Conservation (phyloP, 2,797 vertebrate genomes). For the Paratrypauchen microcephalus region DNA sequence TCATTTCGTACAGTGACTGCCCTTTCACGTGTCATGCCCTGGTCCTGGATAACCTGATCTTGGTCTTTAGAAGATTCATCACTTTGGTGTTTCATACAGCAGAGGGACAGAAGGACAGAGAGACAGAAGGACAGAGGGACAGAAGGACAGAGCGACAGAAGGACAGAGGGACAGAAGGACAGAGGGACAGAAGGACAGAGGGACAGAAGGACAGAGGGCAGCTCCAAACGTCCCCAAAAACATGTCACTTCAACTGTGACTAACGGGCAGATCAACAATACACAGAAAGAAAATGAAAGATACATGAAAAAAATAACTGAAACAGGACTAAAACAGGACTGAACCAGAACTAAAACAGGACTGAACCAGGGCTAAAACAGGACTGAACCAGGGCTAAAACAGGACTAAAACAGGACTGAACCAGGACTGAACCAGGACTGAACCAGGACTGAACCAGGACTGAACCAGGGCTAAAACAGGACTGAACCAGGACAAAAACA, state of each 20-base stretch:
- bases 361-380: too few relatives aligned
- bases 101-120: too few relatives aligned
- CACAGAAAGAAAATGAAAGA: background rate
- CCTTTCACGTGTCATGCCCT: slow-evolving; percentile 71
- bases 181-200: too few relatives aligned
- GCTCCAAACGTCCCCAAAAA: slow-evolving; percentile 15
- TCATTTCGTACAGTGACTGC: slow-evolving; percentile 73
- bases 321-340: background rate
- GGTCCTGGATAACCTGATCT: slow-evolving; percentile 60
- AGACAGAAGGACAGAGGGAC: background rate
- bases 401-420: too few relatives aligned
- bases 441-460: too few relatives aligned
- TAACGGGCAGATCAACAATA: background rate
- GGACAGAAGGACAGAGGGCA: slow-evolving; percentile 8
- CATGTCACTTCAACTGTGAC: slow-evolving; percentile 9
- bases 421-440: too few relatives aligned
- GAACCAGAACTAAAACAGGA: too few relatives aligned
- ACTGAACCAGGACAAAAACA: too few relatives aligned
- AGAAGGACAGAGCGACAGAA: background rate
- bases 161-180: slow-evolving; percentile 10
- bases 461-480: too few relatives aligned
- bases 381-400: too few relatives aligned
- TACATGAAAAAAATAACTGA: background rate
- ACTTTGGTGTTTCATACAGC: slow-evolving; percentile 24
- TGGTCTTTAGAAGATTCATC: slow-evolving; percentile 49